These are phyloP conservation scores for Hirtodrosophila trivittata DNA, from an alignment of 2,888 invertebrate genomes.

Conservation along the genomic window DNA sequence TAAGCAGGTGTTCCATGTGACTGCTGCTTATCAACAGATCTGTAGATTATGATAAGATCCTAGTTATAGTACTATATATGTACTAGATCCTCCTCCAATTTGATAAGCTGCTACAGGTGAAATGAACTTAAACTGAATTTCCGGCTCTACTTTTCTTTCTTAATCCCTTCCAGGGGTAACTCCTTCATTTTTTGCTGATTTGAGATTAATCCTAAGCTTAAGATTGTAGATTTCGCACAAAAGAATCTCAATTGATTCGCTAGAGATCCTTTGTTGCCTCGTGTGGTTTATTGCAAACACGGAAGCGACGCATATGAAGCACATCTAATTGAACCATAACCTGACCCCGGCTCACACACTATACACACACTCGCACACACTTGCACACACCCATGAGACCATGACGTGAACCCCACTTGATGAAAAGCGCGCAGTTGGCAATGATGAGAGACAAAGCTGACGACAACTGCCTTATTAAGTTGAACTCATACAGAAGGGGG, in stretches of 20 bases:
- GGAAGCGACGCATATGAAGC: conserved; percentile 62
- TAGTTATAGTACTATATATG: neutral
- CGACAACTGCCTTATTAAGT: conserved; percentile 49
- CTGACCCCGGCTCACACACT: conserved; percentile 40
- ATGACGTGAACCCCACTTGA: conserved; percentile 8
- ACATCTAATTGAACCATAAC: conserved; percentile 61
- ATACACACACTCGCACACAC: conserved; percentile 23
- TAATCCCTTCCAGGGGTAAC: too few species aligned
- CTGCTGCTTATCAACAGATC: neutral
- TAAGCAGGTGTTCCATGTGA: conserved; percentile 15
- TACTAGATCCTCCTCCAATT: too few species aligned
- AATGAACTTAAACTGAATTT: too few species aligned
- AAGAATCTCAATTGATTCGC: too few species aligned
- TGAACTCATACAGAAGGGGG: conserved; percentile 7
- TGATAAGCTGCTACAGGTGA: too few species aligned
- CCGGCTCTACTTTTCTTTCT: too few species aligned
- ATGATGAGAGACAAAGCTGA: conserved; percentile 7
- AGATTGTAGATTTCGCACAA: too few species aligned
- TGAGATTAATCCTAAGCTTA: too few species aligned
- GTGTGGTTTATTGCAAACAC: conserved; percentile 45
- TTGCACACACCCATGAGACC: neutral
- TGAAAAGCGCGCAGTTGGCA: conserved; percentile 13
- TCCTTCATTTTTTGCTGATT: too few species aligned
- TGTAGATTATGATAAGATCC: too few species aligned
- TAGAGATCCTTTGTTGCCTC: neutral